phyloP scores from a whole-genome alignment of 2,888 invertebrate species.

The Drosophila infuscata region DNA sequence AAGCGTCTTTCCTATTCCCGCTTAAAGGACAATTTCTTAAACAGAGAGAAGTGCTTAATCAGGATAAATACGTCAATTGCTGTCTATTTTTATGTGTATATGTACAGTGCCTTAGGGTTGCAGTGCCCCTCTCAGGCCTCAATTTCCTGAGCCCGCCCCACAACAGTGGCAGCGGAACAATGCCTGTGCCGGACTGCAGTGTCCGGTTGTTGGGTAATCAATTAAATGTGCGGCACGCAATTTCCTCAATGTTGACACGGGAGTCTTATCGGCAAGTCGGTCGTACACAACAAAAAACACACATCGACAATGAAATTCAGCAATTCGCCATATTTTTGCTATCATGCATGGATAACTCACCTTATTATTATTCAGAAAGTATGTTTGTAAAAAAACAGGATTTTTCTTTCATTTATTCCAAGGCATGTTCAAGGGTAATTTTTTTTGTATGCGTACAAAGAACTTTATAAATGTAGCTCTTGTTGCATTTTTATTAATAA shows the following conservation, averaged over 20 bases:
- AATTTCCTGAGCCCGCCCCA: background rate
- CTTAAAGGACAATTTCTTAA: background rate
- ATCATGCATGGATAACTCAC: background rate
- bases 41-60: conserved; percentile 3
- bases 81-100: conserved; percentile 39
- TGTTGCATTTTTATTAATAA: too few relatives aligned
- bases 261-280: conserved; percentile 16
- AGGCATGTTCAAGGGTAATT: background rate
- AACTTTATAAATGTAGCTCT: too few relatives aligned
- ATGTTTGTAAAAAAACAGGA: background rate
- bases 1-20: background rate
- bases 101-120: background rate
- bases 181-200: conserved; percentile 14
- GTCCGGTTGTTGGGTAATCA: conserved; percentile 62
- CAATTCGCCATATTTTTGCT: background rate
- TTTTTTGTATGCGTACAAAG: too few relatives aligned
- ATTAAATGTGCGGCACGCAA: conserved; percentile 71
- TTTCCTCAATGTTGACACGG: conserved; percentile 60
- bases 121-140: background rate
- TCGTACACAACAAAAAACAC: background rate
- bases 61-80: conserved; percentile 44
- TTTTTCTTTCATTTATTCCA: background rate
- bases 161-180: background rate
- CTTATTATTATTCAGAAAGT: background rate
- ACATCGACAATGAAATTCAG: background rate